These are phyloP conservation scores for Drosophila buzzatii DNA, from an alignment of 2,888 invertebrate genomes.

Conservation along the genomic window DNA sequence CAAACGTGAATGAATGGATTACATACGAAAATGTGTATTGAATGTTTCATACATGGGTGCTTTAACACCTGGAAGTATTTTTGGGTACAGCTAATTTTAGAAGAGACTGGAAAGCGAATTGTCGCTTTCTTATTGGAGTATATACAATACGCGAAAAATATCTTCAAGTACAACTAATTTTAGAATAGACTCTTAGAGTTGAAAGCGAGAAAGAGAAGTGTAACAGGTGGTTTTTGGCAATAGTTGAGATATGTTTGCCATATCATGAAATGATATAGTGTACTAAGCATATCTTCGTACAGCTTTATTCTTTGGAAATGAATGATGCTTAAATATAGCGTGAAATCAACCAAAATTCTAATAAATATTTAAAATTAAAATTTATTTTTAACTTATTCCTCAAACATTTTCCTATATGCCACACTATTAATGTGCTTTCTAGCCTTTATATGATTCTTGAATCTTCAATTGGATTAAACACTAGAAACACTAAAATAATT, in stretches of 20 bases:
- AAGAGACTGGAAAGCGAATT: not conserved
- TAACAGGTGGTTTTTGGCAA: not conserved
- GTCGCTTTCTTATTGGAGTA: not conserved
- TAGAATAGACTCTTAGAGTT: too few relatives aligned
- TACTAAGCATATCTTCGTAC: not conserved
- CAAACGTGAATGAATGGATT: constrained; percentile 18
- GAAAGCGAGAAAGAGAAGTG: too few relatives aligned
- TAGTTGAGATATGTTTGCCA: not conserved
- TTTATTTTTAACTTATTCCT: too few relatives aligned
- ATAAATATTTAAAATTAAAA: too few relatives aligned
- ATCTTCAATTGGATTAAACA: not conserved
- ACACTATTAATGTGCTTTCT: too few relatives aligned
- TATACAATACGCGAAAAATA: not conserved
- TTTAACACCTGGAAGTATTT: not conserved
- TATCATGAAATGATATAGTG: not conserved
- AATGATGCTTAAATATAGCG: too few relatives aligned
- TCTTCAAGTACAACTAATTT: not conserved
- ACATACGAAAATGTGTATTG: not conserved
- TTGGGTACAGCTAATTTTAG: not conserved
- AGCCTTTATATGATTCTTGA: not conserved
- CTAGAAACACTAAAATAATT: not conserved
- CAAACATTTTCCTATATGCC: too few relatives aligned
- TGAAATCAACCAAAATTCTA: too few relatives aligned
- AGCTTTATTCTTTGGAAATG: not conserved
- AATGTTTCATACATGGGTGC: not conserved